Percentiles rank a stretch among this genome's conserved stretches.
These are phyloP conservation scores for Nomada ferruginata DNA, from an alignment of 2,888 invertebrate genomes.

Conservation along the genomic window DNA sequence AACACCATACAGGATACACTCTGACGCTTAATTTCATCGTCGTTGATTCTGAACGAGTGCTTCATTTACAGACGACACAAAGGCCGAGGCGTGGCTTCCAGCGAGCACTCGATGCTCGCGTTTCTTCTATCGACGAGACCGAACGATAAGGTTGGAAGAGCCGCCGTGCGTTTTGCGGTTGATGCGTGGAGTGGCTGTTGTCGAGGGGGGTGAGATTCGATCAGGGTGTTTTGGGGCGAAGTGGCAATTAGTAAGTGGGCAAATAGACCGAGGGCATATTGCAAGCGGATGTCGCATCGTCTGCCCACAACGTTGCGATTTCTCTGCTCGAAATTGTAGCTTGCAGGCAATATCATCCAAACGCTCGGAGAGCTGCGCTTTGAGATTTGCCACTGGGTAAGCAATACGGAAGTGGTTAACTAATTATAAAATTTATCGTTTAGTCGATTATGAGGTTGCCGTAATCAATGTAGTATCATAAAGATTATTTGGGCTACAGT, in stretches of 20 bases:
- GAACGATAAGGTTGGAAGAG: neutral
- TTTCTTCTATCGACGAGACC: neutral
- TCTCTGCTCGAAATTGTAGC: slow-evolving; percentile 2
- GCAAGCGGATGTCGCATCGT: neutral
- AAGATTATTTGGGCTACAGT: too few species aligned
- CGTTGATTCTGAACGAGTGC: neutral
- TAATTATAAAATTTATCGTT: too few species aligned
- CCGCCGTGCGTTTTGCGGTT: neutral
- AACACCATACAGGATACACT: neutral
- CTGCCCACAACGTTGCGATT: neutral
- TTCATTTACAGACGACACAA: neutral
- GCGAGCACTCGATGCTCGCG: neutral
- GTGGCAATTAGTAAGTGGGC: slow-evolving; percentile 37
- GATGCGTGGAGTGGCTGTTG: neutral
- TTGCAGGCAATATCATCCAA: slow-evolving; percentile 16
- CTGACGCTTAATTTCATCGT: slow-evolving; percentile 2
- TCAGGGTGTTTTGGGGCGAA: neutral
- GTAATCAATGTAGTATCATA: too few species aligned
- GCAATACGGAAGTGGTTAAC: too few species aligned
- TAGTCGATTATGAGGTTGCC: too few species aligned
- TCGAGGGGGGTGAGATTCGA: neutral
- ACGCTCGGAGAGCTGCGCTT: neutral
- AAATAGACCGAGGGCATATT: slow-evolving; percentile 13
- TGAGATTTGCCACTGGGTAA: neutral
- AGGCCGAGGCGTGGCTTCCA: neutral